A percentile compares a stretch with the other conserved stretches of the same genome.
phyloP scores from a whole-genome alignment of 1,140 invertebrate species.

The Drosophila fuyamai region DNA sequence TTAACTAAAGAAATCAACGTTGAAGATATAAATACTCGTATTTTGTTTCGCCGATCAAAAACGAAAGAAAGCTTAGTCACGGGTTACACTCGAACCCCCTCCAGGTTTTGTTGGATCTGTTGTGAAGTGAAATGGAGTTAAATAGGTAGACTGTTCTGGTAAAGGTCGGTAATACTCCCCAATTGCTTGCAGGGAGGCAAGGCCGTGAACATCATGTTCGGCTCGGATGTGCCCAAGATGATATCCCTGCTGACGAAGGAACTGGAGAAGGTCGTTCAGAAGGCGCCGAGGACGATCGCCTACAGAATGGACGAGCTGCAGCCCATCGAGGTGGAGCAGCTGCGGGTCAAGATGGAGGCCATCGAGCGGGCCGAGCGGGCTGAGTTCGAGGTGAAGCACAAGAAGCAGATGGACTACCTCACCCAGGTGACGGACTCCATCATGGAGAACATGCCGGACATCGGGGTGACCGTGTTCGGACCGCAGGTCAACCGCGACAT shows the following conservation, averaged over 20 bases:
- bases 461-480: conserved; percentile 81
- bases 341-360: conserved; percentile 61
- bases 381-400: conserved; percentile 74
- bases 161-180: too few species aligned
- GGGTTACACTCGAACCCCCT: too few species aligned
- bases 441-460: conserved; percentile 84
- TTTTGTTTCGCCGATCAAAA: too few species aligned
- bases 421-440: conserved; percentile 84
- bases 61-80: too few species aligned
- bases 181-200: conserved; percentile 85
- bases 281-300: conserved; percentile 64
- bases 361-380: conserved; percentile 54
- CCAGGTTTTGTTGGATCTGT: too few species aligned
- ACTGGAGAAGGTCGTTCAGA: conserved; percentile 85
- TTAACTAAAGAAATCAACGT: too few species aligned
- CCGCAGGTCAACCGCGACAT: conserved; percentile 81
- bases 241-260: conserved; percentile 90
- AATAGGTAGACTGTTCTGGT: too few species aligned
- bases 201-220: conserved; percentile 93
- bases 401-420: conserved; percentile 80
- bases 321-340: conserved; percentile 85
- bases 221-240: conserved; percentile 92
- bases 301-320: conserved; percentile 86
- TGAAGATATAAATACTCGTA: too few species aligned
- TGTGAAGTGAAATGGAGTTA: too few species aligned